Evolutionary conservation across 2,888 invertebrate genomes (phyloP), one percentile per base, ranked within the genome.

Genomic region (Nymphalis urticae): DNA sequence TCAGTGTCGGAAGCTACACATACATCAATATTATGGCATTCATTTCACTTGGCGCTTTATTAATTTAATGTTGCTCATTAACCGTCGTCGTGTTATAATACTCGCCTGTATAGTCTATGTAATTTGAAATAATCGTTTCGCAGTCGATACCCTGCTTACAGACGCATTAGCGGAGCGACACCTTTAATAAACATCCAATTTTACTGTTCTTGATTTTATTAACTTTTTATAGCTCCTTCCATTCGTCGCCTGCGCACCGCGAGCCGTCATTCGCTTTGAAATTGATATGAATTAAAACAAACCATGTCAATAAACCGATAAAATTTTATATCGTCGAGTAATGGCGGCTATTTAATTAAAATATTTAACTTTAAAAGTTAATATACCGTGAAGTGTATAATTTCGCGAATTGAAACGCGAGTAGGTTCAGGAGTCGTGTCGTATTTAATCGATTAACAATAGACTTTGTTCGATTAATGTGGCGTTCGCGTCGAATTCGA

Each of bases 291-390:
- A 69, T 69, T 72, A 71, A 56, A 75, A 72, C 64, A 56, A 62
- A 54, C 60, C 65, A 64, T 61, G 75, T 70, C 73, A 72, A 69
- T 70, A 60, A 70, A 72, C 67, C 66, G 71, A 62, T 73, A 73
- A 73, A 74, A 66, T 72, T 73, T 73, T 73, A 76, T 74, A 70
- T 58, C 56, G 62, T 62, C 62, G 53, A 68, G 63, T 74, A 71
- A 71, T 73, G 59, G 71, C 59, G n/a, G 69, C 64, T 69, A 67
- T 75, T 74, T 74, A 75, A 76, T 71, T 72, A 68, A 72, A 73
- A 76, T 74, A 74, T 76, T 75, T 70, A 68, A 66, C 66, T 68
- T 70, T 66, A 70, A 68, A 68, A 67, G n/a, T 68, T 68, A 63
- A 70, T 68, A 61, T 58, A 19, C 63, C 70, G 70, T 72, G 66